Evolutionary conservation across 2,797 vertebrate genomes (phyloP).

Genomic region (Pipistrellus pygmaeus): DNA sequence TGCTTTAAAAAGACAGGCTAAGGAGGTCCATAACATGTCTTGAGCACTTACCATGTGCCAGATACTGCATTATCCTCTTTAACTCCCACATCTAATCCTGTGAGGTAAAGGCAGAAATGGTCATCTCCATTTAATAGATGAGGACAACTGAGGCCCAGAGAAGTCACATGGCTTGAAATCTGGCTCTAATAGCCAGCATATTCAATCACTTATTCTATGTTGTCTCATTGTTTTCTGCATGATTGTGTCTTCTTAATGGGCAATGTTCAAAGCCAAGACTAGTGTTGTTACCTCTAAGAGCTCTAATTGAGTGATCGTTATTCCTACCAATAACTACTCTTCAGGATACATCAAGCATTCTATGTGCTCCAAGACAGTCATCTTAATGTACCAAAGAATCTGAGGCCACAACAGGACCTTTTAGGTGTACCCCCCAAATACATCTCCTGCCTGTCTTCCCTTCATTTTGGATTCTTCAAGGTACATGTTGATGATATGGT

Average conservation of each 20-base stretch:
- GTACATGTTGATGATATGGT: constrained; percentile 63
- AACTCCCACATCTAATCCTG: neutral
- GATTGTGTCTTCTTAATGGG: constrained; percentile 11
- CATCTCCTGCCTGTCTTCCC: constrained; percentile 78
- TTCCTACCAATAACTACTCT: constrained; percentile 54
- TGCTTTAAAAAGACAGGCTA: constrained; percentile 30
- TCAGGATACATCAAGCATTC: constrained; percentile 81
- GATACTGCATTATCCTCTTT: neutral
- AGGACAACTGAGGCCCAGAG: neutral
- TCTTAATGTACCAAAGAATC: constrained; percentile 68
- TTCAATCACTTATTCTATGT: neutral
- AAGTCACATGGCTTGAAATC: neutral
- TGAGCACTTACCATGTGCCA: constrained; percentile 20
- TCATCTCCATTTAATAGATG: constrained; percentile 36
- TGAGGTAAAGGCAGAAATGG: neutral
- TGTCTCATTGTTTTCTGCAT: neutral
- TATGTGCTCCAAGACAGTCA: constrained; percentile 76
- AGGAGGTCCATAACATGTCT: constrained; percentile 39
- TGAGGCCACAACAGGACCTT: constrained; percentile 82
- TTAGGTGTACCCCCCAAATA: constrained; percentile 82
- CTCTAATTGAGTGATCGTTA: neutral
- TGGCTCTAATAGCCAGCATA: neutral
- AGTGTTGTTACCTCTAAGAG: neutral
- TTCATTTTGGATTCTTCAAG: constrained; percentile 75
- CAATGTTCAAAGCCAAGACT: neutral